Evolutionary conservation across 2,797 vertebrate species (phyloP).

Genomic region (Sus cebifrons): DNA sequence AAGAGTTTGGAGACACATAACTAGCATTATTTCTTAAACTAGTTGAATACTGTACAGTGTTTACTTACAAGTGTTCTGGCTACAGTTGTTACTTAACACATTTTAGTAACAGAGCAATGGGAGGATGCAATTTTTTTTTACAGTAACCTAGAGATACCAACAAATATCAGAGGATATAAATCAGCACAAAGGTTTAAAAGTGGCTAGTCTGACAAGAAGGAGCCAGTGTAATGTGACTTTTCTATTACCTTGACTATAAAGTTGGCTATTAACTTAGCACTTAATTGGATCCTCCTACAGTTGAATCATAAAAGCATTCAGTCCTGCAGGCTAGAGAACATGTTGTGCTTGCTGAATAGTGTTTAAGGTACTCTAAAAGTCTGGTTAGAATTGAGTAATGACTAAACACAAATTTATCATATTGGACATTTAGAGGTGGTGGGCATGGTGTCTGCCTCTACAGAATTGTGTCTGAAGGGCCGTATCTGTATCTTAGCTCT

Average conservation of each 20-base stretch:
- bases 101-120: slow-evolving; percentile 36
- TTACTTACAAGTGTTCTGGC: background rate
- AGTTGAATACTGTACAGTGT: background rate
- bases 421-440: slow-evolving; percentile 40
- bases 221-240: slow-evolving; percentile 77
- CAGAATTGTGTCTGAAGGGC: background rate
- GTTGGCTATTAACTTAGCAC: slow-evolving; percentile 81
- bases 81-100: background rate
- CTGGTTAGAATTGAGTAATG: slow-evolving; percentile 71
- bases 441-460: background rate
- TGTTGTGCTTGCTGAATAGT: slow-evolving; percentile 69
- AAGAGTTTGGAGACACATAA: background rate
- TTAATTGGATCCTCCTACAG: slow-evolving; percentile 79
- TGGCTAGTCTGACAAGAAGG: slow-evolving; percentile 63
- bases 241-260: slow-evolving; percentile 82
- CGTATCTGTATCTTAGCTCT: background rate
- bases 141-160: background rate
- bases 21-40: slow-evolving; percentile 5
- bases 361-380: slow-evolving; percentile 71
- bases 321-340: slow-evolving; percentile 80
- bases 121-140: slow-evolving; percentile 6
- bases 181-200: slow-evolving; percentile 61
- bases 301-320: slow-evolving; percentile 58
- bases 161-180: slow-evolving; percentile 58
- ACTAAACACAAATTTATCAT: slow-evolving; percentile 61